A percentile compares a stretch with the other conserved stretches of the same genome.
Conservation (phyloP, 1,140 invertebrate species). For the Drosophila insularis region DNA sequence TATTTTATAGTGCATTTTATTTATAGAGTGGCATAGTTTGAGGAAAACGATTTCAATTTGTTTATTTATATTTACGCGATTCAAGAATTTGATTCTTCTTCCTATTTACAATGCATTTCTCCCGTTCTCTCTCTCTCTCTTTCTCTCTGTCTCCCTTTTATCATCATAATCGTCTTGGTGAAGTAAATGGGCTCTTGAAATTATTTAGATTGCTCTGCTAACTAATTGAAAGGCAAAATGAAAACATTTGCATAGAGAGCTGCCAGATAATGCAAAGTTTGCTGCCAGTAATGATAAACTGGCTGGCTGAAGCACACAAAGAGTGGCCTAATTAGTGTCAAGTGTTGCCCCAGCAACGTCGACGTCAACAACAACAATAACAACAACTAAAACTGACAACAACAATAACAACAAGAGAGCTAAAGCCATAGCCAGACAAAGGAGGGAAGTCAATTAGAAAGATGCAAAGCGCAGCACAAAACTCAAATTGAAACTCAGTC, state of each 20-base stretch:
- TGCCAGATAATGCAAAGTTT: slow-evolving; percentile 62
- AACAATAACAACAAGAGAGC: slow-evolving; percentile 37
- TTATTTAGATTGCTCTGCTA: slow-evolving; percentile 51
- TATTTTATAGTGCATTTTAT: slow-evolving; percentile 29
- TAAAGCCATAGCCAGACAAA: slow-evolving; percentile 52
- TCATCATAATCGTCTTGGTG: slow-evolving; percentile 3
- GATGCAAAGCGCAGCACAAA: slow-evolving; percentile 64
- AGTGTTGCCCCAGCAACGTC: slow-evolving; percentile 68
- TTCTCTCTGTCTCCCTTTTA: not conserved
- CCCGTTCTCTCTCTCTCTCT: slow-evolving; percentile 8
- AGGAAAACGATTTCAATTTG: slow-evolving; percentile 36
- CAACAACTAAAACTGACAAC: slow-evolving; percentile 11
- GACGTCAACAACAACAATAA: slow-evolving; percentile 26
- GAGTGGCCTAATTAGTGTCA: slow-evolving; percentile 80
- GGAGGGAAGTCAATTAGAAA: slow-evolving; percentile 80
- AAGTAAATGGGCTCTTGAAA: slow-evolving; percentile 62
- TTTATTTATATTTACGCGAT: slow-evolving; percentile 49
- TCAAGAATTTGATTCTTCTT: slow-evolving; percentile 59
- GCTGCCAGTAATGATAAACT: slow-evolving; percentile 44
- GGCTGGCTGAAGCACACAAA: slow-evolving; percentile 61
- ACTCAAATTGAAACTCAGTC: slow-evolving; percentile 26
- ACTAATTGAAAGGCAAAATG: slow-evolving; percentile 70
- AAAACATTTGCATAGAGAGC: slow-evolving; percentile 64
- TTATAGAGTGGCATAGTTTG: slow-evolving; percentile 26
- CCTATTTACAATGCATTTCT: slow-evolving; percentile 54